Evolutionary conservation across 2,888 invertebrate species (phyloP).

Genomic region (Harpalus rufipes): DNA sequence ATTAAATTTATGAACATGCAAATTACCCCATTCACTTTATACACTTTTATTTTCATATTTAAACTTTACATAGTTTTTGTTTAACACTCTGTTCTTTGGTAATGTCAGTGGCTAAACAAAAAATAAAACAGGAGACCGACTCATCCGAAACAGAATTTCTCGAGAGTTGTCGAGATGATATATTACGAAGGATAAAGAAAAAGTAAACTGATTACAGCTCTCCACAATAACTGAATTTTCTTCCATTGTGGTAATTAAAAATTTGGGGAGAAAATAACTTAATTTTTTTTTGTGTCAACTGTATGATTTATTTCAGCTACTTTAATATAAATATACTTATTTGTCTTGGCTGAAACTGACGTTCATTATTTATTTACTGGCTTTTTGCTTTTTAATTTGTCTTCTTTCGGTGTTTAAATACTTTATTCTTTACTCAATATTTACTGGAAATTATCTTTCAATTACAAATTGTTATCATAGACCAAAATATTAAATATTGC

Average conservation of each 20-base stretch:
- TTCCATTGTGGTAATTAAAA: slow-evolving; percentile 14
- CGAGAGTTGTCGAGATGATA: background rate
- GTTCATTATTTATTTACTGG: too few species aligned
- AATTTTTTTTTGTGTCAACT: slow-evolving; percentile 11
- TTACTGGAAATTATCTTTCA: too few species aligned
- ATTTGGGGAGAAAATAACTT: background rate
- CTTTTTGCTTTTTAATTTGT: too few species aligned
- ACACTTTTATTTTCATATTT: background rate
- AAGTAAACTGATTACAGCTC: slow-evolving; percentile 13
- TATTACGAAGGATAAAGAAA: slow-evolving; percentile 26
- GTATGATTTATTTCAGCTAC: background rate
- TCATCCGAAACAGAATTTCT: slow-evolving; percentile 16
- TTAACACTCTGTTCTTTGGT: background rate
- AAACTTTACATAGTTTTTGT: background rate
- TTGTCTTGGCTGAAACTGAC: too few species aligned
- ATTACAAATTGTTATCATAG: too few species aligned
- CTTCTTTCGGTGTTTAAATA: too few species aligned
- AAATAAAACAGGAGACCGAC: background rate
- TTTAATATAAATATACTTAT: slow-evolving; percentile 2
- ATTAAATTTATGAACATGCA: slow-evolving; percentile 4
- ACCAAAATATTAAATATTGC: too few species aligned
- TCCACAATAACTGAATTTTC: slow-evolving; percentile 14
- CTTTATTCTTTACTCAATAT: too few species aligned
- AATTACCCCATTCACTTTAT: background rate
- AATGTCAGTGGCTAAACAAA: background rate